phyloP scores from a whole-genome alignment of 2,888 invertebrate genomes.

The Drosophila basisetae region DNA sequence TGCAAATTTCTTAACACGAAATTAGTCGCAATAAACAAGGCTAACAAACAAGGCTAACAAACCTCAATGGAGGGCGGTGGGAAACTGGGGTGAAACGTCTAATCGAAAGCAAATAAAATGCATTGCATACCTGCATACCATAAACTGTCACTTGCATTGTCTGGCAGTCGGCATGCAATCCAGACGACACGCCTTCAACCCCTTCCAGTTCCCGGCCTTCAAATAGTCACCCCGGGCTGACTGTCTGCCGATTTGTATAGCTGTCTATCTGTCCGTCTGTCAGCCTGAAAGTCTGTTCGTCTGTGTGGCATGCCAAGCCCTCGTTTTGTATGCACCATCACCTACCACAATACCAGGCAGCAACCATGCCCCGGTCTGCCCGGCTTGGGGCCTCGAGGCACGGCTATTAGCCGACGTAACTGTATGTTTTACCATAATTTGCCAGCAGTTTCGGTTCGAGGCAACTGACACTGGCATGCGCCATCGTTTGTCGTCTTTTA shows the following conservation, averaged over 20 bases:
- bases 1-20: slow-evolving; percentile 80
- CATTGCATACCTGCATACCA: slow-evolving; percentile 78
- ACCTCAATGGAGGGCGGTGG: not conserved
- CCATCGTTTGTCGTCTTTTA: slow-evolving; percentile 73
- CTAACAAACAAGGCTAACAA: slow-evolving; percentile 61
- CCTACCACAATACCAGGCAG: slow-evolving; percentile 35
- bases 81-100: slow-evolving; percentile 41
- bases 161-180: slow-evolving; percentile 43
- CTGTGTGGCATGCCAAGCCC: slow-evolving; percentile 65
- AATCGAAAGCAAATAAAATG: slow-evolving; percentile 80
- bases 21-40: slow-evolving; percentile 78
- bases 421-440: slow-evolving; percentile 78
- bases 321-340: slow-evolving; percentile 67
- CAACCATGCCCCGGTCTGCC: not conserved
- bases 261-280: slow-evolving; percentile 24
- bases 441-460: slow-evolving; percentile 63
- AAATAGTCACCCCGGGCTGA: not conserved
- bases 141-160: slow-evolving; percentile 77
- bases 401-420: slow-evolving; percentile 56
- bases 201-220: not conserved
- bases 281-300: slow-evolving; percentile 27
- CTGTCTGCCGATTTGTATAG: slow-evolving; percentile 6
- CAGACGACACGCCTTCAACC: slow-evolving; percentile 27
- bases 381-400: slow-evolving; percentile 19
- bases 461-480: slow-evolving; percentile 55